Percentiles rank a stretch among this genome's conserved stretches.
Conservation (phyloP, 2,797 vertebrate species). For the Hypotaenidia philippensis region DNA sequence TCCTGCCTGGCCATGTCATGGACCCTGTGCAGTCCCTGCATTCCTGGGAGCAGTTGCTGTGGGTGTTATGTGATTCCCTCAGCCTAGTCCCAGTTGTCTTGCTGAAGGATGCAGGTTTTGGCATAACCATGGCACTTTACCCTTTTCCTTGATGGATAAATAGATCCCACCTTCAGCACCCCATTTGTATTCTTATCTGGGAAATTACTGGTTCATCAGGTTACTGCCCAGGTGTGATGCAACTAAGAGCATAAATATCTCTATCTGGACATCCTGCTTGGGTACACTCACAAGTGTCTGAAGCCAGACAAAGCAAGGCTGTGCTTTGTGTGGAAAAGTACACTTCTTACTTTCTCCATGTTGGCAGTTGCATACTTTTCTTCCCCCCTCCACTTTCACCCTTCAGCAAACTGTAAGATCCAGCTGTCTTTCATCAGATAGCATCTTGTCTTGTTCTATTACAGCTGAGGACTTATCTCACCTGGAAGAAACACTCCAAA, state of each 20-base stretch:
- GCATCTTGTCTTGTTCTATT: background rate
- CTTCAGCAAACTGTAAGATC: background rate
- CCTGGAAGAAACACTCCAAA: background rate
- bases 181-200: background rate
- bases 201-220: background rate
- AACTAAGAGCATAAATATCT: background rate
- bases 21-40: background rate
- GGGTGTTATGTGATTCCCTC: fast-evolving
- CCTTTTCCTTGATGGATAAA: background rate
- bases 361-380: background rate
- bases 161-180: background rate
- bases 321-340: background rate
- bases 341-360: background rate
- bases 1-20: background rate
- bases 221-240: background rate
- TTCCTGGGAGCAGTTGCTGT: background rate
- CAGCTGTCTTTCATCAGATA: background rate
- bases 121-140: background rate
- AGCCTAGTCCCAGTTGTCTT: background rate
- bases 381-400: background rate
- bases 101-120: background rate
- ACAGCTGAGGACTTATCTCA: background rate
- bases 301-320: background rate
- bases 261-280: background rate
- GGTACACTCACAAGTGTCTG: background rate